These are phyloP conservation scores for Notarius quadriscutis DNA, from an alignment of 2,113 vertebrate genomes.

Conservation along the genomic window DNA sequence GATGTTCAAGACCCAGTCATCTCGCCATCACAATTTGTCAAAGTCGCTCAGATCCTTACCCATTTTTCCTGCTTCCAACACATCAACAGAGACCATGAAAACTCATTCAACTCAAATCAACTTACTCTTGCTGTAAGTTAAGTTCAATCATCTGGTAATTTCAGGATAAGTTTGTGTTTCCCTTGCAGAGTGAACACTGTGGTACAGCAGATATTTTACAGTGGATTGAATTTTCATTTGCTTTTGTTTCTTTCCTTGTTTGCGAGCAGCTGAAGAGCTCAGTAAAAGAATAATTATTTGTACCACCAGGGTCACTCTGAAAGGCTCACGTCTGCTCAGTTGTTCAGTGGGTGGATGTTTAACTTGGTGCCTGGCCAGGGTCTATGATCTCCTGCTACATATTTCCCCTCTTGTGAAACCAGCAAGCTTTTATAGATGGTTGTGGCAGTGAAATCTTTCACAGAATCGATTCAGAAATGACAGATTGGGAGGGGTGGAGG, in stretches of 20 bases:
- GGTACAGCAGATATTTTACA: background rate
- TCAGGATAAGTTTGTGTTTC: background rate
- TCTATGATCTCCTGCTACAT: background rate
- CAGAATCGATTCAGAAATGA: slow-evolving; percentile 53
- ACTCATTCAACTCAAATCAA: background rate
- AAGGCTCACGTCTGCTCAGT: slow-evolving; percentile 10
- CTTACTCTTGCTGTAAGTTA: background rate
- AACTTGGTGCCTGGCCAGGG: slow-evolving; percentile 6
- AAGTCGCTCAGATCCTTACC: too few species aligned
- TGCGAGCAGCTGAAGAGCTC: background rate
- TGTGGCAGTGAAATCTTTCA: slow-evolving; percentile 45
- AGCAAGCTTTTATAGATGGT: slow-evolving; percentile 52
- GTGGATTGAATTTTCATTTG: background rate
- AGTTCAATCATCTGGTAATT: background rate
- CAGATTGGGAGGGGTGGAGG: slow-evolving; percentile 24
- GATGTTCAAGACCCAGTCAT: too few species aligned
- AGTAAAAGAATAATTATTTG: background rate
- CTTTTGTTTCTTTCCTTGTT: background rate
- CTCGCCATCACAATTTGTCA: too few species aligned
- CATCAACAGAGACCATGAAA: too few species aligned
- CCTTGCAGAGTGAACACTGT: background rate
- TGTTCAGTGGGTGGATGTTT: slow-evolving; percentile 21
- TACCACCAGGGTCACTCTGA: background rate
- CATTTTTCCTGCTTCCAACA: too few species aligned
- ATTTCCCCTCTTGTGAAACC: slow-evolving; percentile 32